Percentiles rank a stretch among this genome's conserved stretches.
Evolutionary conservation across 2,888 invertebrate species (phyloP).

Genomic region (Athripsodes cinereus): DNA sequence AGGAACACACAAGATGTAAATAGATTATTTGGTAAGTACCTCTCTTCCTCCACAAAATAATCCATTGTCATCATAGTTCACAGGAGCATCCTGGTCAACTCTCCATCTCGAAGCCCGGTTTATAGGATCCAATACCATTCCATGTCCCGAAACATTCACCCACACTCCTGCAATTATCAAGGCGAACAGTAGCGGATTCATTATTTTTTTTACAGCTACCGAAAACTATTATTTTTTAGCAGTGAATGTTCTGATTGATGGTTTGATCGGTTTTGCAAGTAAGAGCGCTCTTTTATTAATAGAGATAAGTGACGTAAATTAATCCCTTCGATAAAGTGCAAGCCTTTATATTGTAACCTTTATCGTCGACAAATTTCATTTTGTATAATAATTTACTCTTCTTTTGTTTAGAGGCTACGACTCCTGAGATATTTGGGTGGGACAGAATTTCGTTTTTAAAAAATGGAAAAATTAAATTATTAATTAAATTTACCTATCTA

Average conservation of each 20-base stretch:
- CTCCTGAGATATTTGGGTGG: no score
- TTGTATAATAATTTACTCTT: no score
- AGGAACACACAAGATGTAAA: no score
- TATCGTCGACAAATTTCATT: no score
- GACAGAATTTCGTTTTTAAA: no score
- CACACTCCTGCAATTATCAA: neutral
- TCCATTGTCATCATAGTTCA: conserved; percentile 48
- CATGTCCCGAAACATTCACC: conserved; percentile 37
- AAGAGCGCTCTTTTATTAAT: neutral
- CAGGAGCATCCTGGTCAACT: conserved; percentile 39
- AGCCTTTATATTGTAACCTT: no score
- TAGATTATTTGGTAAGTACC: conserved; percentile 32
- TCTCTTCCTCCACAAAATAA: conserved; percentile 49
- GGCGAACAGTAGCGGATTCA: neutral
- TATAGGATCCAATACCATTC: conserved; percentile 48
- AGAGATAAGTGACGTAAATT: neutral
- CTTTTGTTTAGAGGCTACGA: no score
- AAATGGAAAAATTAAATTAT: no score
- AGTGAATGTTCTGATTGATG: neutral
- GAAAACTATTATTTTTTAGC: neutral
- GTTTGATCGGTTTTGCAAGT: neutral
- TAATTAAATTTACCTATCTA: no score
- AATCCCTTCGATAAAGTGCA: neutral
- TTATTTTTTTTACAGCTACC: neutral
- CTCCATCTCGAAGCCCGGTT: conserved; percentile 52